phyloP scores from a whole-genome alignment of 2,797 vertebrate genomes.

The Perodicticus potto region DNA sequence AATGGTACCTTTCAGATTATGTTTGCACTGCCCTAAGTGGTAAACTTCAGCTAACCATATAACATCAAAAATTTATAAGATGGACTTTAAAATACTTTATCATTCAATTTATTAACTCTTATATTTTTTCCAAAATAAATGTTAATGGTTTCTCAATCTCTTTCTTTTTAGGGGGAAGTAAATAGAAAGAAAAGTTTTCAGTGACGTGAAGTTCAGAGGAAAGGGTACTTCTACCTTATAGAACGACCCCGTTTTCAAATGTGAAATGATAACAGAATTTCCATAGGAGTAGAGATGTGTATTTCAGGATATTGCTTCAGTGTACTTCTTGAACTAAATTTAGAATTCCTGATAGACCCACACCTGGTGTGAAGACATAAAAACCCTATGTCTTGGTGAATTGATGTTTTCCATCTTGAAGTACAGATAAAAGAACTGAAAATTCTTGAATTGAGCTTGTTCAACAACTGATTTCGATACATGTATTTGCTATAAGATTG shows the following conservation, averaged over 20 bases:
- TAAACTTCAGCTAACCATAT: neutral
- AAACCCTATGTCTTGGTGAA: neutral
- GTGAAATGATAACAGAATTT: neutral
- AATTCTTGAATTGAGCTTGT: neutral
- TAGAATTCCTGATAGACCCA: neutral
- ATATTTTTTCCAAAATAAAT: conserved; percentile 34
- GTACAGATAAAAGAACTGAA: neutral
- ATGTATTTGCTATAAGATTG: neutral
- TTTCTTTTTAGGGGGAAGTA: neutral
- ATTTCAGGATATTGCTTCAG: neutral
- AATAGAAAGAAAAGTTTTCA: neutral
- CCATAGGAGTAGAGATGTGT: neutral
- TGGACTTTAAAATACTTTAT: neutral
- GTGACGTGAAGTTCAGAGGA: neutral
- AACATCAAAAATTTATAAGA: conserved; percentile 26
- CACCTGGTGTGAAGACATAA: neutral
- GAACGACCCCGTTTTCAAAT: neutral
- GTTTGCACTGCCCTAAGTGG: neutral
- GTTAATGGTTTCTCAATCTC: neutral
- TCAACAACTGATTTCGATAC: neutral
- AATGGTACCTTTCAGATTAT: neutral
- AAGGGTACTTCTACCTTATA: neutral
- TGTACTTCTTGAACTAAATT: conserved; percentile 15
- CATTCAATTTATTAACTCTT: neutral
- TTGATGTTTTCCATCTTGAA: neutral